Evolutionary conservation across 2,888 invertebrate species (phyloP), one percentile per base, ranked within the genome.

Genomic region (Cataglyphis rosenhaueri): DNA sequence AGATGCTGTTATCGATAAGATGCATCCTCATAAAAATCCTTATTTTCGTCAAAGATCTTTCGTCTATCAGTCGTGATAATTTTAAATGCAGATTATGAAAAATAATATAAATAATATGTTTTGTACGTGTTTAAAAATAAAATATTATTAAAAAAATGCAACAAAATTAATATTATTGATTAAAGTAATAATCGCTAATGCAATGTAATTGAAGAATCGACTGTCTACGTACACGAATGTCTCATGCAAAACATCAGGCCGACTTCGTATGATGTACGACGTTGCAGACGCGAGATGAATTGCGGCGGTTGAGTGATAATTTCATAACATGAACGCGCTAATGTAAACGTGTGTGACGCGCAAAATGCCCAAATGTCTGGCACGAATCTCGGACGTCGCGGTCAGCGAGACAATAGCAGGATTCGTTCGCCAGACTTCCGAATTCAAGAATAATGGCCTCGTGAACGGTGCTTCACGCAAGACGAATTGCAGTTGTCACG

Each of bases 401-500:
- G 78, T 78, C 78, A 71, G 25, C 74, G 59, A 74, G 73, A 79
- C 78, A 79, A 79, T 73, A 55, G 52, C 55, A 55, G 21, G 59
- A 71, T 78, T 76, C 78, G 78, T 79, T 79, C 29, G 75, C 44
- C 18, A 32, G 78, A 78, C 78, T 74, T 73, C 74, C 78, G 78
- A 79, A 79, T 74, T 74, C 78, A 59, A 79, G 78, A 79, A 25
- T 79, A 74, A 79, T 79, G 78, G 78, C 74, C 73, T 44, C 44
- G 78, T 73, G 61, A 66, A 79, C 81, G 64, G 75, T 81, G 84
- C 64, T 83, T 85, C 81, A 79, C 78, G 44, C 59, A 79, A 70
- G 70, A 70, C 78, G 70, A 78, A 78, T 88, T 84, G 76, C 83
- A 74, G 74, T 71, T 74, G 81, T 61, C 59, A 65, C 81, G 64